These are phyloP conservation scores for Chloroceryle aenea DNA, from an alignment of 2,113 vertebrate genomes.

Conservation along the genomic window DNA sequence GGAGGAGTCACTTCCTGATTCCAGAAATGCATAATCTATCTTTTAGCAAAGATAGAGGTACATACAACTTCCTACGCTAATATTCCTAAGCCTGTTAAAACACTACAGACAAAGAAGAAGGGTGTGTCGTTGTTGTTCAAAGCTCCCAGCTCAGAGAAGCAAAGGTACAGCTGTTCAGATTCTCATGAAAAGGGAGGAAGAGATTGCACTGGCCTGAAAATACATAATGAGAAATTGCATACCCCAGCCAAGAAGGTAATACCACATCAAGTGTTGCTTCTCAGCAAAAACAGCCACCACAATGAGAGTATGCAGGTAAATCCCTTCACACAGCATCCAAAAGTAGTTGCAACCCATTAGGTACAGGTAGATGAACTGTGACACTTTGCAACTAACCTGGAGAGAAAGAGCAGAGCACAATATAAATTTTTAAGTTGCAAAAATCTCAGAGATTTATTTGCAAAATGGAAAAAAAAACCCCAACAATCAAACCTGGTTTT, in stretches of 20 bases:
- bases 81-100: constrained; percentile 5
- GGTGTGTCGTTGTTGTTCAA: not conserved
- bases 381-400: constrained; percentile 93
- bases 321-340: constrained; percentile 99
- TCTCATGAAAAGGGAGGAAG: not conserved
- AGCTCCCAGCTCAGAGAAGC: not conserved
- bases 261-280: constrained; percentile 97
- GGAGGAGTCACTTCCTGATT: constrained; percentile 66
- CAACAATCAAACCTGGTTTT: not conserved
- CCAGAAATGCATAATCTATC: constrained; percentile 18
- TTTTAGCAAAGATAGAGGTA: not conserved
- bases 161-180: not conserved
- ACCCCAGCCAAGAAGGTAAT: constrained; percentile 99
- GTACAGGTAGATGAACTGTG: constrained; percentile 92
- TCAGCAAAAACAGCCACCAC: constrained; percentile 98
- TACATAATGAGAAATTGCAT: not conserved
- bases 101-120: not conserved
- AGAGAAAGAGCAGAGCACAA: not conserved
- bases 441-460: not conserved
- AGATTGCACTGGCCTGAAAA: not conserved
- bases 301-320: constrained; percentile 96
- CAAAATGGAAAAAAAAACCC: not conserved
- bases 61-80: not conserved
- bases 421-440: not conserved
- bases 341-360: constrained; percentile 97